phyloP scores from a whole-genome alignment of 1,140 invertebrate genomes.

The Dendroctonus ponderosae region DNA sequence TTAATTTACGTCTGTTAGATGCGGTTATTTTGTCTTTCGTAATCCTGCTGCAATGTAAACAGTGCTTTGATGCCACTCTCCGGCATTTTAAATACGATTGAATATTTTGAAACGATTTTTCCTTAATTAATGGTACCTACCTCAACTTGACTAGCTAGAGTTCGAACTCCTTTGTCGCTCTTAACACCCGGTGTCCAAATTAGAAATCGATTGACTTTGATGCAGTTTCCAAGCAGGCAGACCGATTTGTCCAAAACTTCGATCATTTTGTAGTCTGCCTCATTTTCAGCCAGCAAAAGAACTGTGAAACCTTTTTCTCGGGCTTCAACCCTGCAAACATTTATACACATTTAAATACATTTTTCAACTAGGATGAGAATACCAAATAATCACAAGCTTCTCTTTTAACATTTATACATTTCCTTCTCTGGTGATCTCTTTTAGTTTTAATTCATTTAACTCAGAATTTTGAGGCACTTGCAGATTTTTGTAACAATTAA shows the following conservation, averaged over 20 bases:
- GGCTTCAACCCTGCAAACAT: slow-evolving; percentile 28
- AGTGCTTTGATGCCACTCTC: too few species aligned
- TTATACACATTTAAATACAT: too few species aligned
- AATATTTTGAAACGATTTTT: too few species aligned
- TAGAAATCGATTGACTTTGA: slow-evolving; percentile 44
- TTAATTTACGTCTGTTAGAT: slow-evolving; percentile 27
- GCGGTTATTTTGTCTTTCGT: neutral
- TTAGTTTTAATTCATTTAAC: neutral
- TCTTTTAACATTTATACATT: too few species aligned
- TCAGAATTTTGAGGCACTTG: neutral
- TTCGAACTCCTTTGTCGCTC: slow-evolving; percentile 35
- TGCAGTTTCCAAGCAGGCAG: slow-evolving; percentile 41
- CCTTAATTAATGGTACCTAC: slow-evolving; percentile 29
- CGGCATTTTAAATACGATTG: neutral
- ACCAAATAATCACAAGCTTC: too few species aligned
- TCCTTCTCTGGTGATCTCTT: neutral
- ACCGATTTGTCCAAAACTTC: slow-evolving; percentile 49
- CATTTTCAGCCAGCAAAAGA: slow-evolving; percentile 46
- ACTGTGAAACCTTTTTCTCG: slow-evolving; percentile 48
- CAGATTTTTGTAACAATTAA: too few species aligned
- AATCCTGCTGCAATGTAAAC: too few species aligned
- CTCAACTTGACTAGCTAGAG: slow-evolving; percentile 44
- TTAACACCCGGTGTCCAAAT: slow-evolving; percentile 46
- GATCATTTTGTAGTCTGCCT: slow-evolving; percentile 45
- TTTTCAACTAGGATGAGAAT: too few species aligned